Conservation (phyloP, 2,797 vertebrate species). For the Valencia hispanica region DNA sequence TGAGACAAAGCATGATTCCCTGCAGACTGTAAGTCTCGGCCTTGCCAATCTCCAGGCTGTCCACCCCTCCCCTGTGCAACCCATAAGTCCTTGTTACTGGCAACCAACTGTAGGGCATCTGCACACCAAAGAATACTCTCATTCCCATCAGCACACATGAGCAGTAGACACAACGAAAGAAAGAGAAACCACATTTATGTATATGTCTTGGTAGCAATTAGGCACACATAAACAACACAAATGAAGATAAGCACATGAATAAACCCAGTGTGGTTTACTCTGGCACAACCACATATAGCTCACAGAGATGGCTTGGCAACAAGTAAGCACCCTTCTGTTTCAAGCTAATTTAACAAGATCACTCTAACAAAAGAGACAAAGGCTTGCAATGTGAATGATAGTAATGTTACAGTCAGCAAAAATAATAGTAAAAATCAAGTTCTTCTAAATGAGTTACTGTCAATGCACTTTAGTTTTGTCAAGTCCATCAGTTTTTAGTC, state of each 20-base stretch:
- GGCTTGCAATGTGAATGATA: constrained; percentile 63
- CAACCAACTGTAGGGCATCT: constrained; percentile 65
- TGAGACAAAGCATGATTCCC: constrained; percentile 29
- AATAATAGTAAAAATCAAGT: constrained; percentile 53
- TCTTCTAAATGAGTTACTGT: constrained; percentile 40
- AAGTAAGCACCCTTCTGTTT: constrained; percentile 77
- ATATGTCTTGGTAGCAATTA: constrained; percentile 60
- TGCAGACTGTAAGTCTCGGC: constrained; percentile 32
- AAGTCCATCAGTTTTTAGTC: neutral
- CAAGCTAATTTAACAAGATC: constrained; percentile 77
- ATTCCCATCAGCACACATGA: constrained; percentile 42
- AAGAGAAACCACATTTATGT: constrained; percentile 57
- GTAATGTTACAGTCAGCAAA: constrained; percentile 65
- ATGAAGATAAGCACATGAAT: constrained; percentile 46
- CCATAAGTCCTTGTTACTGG: constrained; percentile 63
- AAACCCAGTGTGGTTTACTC: constrained; percentile 53
- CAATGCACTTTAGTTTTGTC: constrained; percentile 12
- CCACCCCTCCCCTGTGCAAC: constrained; percentile 68
- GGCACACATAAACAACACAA: constrained; percentile 45
- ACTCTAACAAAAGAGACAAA: constrained; percentile 75
- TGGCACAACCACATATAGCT: constrained; percentile 30
- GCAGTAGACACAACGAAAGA: constrained; percentile 53
- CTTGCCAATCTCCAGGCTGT: constrained; percentile 58
- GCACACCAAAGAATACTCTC: constrained; percentile 49
- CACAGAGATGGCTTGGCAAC: constrained; percentile 59